phyloP scores from a whole-genome alignment of 2,113 vertebrate species.

The Orthochromis indermauri region DNA sequence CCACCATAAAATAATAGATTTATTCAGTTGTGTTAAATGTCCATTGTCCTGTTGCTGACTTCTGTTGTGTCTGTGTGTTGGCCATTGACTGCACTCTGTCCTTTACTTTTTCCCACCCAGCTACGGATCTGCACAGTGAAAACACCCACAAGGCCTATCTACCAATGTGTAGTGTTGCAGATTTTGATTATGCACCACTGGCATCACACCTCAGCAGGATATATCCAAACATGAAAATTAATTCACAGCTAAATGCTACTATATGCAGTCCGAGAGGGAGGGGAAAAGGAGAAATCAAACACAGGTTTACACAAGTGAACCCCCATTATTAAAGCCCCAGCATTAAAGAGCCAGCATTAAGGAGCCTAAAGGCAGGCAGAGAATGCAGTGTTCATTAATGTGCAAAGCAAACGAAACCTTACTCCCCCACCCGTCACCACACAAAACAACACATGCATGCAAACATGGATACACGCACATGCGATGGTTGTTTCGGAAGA shows the following conservation, averaged over 20 bases:
- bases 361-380: conserved; percentile 58
- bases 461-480: neutral
- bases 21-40: conserved; percentile 44
- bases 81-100: conserved; percentile 4
- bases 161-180: conserved; percentile 63
- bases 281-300: conserved; percentile 59
- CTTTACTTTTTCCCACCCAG: conserved; percentile 10
- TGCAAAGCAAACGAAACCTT: conserved; percentile 54
- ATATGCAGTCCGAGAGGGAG: conserved; percentile 57
- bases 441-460: neutral
- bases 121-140: conserved; percentile 47
- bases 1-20: conserved; percentile 26
- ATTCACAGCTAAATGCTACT: conserved; percentile 74
- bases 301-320: conserved; percentile 56
- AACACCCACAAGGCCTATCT: conserved; percentile 65
- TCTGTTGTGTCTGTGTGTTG: conserved; percentile 23
- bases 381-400: conserved; percentile 56
- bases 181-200: conserved; percentile 64
- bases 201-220: conserved; percentile 73
- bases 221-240: conserved; percentile 74
- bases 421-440: neutral
- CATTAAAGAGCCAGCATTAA: conserved; percentile 21
- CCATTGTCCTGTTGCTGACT: conserved; percentile 35
- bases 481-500: neutral
- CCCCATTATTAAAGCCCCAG: no score